These are phyloP conservation scores for Eublepharis macularius DNA, from an alignment of 2,113 vertebrate species.

Conservation along the genomic window DNA sequence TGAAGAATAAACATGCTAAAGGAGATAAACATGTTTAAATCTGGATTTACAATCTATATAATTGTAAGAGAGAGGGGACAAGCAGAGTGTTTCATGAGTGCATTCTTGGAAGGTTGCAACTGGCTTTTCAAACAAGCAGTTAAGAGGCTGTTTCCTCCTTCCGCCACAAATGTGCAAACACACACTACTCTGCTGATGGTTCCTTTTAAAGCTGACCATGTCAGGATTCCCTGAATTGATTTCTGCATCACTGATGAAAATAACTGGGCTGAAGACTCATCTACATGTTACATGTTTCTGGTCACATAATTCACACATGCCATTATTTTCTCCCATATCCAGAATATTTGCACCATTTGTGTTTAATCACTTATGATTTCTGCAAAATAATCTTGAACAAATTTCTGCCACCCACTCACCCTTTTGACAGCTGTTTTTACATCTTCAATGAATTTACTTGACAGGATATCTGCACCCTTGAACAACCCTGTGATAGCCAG, in stretches of 20 bases:
- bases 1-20: neutral
- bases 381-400: neutral
- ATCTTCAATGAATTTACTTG: neutral
- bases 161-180: fast-evolving
- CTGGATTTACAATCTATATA: neutral
- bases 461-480: neutral
- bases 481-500: no score
- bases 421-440: neutral
- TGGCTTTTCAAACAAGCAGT: neutral
- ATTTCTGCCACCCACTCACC: neutral
- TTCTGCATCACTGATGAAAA: neutral
- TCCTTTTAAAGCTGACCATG: neutral
- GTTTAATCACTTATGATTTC: no score
- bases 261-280: neutral
- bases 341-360: neutral
- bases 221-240: neutral
- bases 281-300: neutral
- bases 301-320: neutral
- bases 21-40: neutral
- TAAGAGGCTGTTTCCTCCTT: neutral
- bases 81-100: neutral
- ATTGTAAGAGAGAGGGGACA: neutral
- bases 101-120: neutral
- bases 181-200: neutral
- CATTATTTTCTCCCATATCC: neutral